Evolutionary conservation across 2,888 invertebrate species (phyloP).

Genomic region (Dryocosmus kuriphilus): DNA sequence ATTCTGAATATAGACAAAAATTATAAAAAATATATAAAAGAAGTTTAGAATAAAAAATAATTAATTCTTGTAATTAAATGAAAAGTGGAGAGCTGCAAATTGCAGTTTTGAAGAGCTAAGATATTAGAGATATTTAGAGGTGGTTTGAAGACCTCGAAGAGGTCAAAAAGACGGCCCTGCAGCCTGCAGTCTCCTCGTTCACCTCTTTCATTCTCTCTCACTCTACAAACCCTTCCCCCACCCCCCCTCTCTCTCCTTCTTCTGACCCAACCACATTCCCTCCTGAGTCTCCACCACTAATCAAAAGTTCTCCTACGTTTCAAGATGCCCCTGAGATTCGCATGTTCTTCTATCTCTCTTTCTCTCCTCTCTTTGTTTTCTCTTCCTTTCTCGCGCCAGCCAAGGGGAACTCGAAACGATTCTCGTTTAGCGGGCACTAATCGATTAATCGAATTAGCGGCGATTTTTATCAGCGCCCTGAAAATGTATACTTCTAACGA

Average conservation of each 20-base stretch:
- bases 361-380: neutral
- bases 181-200: slow-evolving; percentile 26
- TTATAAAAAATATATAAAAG: neutral
- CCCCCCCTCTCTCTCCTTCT: slow-evolving; percentile 4
- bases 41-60: neutral
- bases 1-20: too few relatives aligned
- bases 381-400: slow-evolving; percentile 10
- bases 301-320: slow-evolving; percentile 37
- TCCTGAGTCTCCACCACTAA: slow-evolving; percentile 34
- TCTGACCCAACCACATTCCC: slow-evolving; percentile 26
- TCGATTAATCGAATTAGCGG: slow-evolving; percentile 41
- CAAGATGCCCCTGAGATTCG: slow-evolving; percentile 40
- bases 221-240: slow-evolving; percentile 2
- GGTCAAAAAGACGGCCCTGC: slow-evolving; percentile 41
- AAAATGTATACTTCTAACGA: slow-evolving; percentile 29
- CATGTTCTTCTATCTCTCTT: slow-evolving; percentile 24
- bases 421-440: slow-evolving; percentile 37
- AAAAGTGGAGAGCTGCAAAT: neutral
- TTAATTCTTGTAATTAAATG: slow-evolving; percentile 31
- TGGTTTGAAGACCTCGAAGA: slow-evolving; percentile 33
- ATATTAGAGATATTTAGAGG: slow-evolving; percentile 40
- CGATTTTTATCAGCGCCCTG: slow-evolving; percentile 37
- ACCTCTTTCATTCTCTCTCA: slow-evolving; percentile 14
- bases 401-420: slow-evolving; percentile 28
- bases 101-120: slow-evolving; percentile 27